Percentiles rank a stretch among this genome's conserved stretches.
Evolutionary conservation across 2,888 invertebrate species (phyloP).

Genomic region (Euplagia quadripunctaria): DNA sequence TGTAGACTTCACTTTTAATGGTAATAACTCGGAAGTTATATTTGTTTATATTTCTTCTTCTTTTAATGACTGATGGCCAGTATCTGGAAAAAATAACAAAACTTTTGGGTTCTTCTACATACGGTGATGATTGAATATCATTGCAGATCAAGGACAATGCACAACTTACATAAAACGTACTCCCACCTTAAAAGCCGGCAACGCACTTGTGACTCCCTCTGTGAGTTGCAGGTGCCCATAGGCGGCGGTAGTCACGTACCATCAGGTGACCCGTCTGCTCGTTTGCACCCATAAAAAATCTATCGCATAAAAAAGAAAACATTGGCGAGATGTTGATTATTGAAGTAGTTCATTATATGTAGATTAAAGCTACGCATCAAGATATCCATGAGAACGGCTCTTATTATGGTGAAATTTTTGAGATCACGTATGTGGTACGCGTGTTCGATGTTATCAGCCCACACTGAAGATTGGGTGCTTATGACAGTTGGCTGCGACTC

Average conservation of each 20-base stretch:
- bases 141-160: not conserved
- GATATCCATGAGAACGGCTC: constrained; percentile 80
- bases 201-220: too few species aligned
- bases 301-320: too few species aligned
- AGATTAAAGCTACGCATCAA: constrained; percentile 47
- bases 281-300: too few species aligned
- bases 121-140: too few species aligned
- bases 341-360: constrained; percentile 31
- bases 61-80: too few species aligned
- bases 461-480: constrained; percentile 62
- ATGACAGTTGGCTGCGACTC: constrained; percentile 45
- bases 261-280: too few species aligned
- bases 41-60: too few species aligned
- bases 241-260: too few species aligned
- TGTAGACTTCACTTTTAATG: too few species aligned
- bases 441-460: constrained; percentile 72
- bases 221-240: too few species aligned
- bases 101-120: not conserved
- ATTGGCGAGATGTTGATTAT: constrained; percentile 26
- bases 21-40: too few species aligned
- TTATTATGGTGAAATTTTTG: constrained; percentile 78
- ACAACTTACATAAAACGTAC: not conserved
- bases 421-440: constrained; percentile 76
- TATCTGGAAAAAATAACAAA: not conserved
- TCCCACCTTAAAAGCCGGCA: too few species aligned